Evolutionary conservation across 2,113 vertebrate genomes (phyloP), one percentile per base, ranked within the genome.

Genomic region (Sigmodon hispidus): DNA sequence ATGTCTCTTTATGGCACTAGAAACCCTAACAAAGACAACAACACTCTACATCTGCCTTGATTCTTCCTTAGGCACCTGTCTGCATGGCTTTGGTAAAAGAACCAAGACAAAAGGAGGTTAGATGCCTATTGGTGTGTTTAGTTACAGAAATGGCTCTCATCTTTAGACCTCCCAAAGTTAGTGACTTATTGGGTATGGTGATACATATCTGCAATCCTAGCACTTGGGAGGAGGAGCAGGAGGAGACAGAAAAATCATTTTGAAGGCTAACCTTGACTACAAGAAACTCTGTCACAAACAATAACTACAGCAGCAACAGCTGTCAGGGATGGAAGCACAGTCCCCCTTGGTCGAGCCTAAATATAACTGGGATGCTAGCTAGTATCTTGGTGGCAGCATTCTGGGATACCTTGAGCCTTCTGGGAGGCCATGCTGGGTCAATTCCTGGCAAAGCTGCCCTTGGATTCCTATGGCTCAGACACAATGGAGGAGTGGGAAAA

Each of bases 81-180:
- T 63, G 19, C 77, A 65, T 89, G 87, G 84, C 92, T 69, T 94
- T 91, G 43, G 16, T 55, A 31, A 83, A 79, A 80, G 76, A 81
- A 94, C 40, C 65, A 95, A 89, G 16, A 63, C n/a, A 91, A 96
- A 86, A 29, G 77, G 72, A 95, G 84, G 15, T 21, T 65, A 4
- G 13, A 61, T 40, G 45, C 22, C n/a, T 83, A 45, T 36, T 26
- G 2, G 2, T 24, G 19, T 69, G 73, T 52, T 73, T 72, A 83
- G 16, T 90, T 84, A 55, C 34, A 45, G 48, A 96, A 89, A 67
- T 65, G 83, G 22, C 8, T 89, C 5, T 89, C 70, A n/a, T 19
- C n/a, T 5, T 79, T 40, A 79, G 12, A 89, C 24, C 29, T 26
- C 26, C 43, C 73, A 86, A 85, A 50, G 45, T 81, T 26, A 91